These are phyloP conservation scores for Cnemophilus loriae DNA, from an alignment of 2,113 vertebrate species.

Conservation along the genomic window DNA sequence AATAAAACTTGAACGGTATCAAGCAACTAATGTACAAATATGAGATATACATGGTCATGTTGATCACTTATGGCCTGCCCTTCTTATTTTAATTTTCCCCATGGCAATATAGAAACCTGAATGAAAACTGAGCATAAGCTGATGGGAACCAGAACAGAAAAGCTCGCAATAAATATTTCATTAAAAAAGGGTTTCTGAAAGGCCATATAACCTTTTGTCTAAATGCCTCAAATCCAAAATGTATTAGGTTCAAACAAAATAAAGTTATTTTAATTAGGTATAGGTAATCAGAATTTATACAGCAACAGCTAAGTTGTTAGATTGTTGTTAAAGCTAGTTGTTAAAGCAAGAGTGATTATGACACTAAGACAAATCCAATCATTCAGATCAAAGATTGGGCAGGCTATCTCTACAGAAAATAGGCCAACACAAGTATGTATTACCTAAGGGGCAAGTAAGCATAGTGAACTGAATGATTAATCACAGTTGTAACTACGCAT, in stretches of 20 bases:
- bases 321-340: too few species aligned
- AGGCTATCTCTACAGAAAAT: background rate
- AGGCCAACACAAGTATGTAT: background rate
- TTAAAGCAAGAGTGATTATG: background rate
- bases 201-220: constrained; percentile 32
- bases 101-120: background rate
- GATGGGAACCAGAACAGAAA: constrained; percentile 18
- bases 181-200: constrained; percentile 44
- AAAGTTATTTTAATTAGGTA: constrained; percentile 37
- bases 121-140: constrained; percentile 24
- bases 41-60: background rate
- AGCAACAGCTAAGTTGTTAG: background rate
- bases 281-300: constrained; percentile 12
- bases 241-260: constrained; percentile 29
- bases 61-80: background rate
- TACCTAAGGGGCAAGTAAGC: background rate
- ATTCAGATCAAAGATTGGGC: background rate
- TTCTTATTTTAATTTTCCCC: constrained; percentile 52
- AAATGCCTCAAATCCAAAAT: constrained; percentile 37
- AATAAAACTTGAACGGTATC: constrained; percentile 29
- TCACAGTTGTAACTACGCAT: background rate
- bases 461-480: background rate
- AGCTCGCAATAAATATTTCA: constrained; percentile 42
- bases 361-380: background rate
- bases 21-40: background rate